These are phyloP conservation scores for Neodon shergylaensis DNA, from an alignment of 2,113 vertebrate genomes.

Conservation along the genomic window DNA sequence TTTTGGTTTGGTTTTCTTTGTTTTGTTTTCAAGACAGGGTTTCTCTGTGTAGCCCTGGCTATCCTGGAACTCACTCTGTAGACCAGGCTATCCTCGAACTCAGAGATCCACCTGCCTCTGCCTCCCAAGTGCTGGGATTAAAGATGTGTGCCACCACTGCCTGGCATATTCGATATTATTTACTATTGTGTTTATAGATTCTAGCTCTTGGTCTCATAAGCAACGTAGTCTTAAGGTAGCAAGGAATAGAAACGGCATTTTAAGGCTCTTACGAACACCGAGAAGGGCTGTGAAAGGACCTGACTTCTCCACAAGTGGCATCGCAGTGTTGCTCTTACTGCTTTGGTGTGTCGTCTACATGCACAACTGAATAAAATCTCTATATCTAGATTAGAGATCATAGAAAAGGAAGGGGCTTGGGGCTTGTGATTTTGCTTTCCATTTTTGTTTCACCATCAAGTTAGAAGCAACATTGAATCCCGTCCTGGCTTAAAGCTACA, in stretches of 20 bases:
- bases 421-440: background rate
- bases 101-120: no score
- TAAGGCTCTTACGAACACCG: background rate
- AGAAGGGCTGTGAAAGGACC: background rate
- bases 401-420: background rate
- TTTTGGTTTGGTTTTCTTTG: no score
- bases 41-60: no score
- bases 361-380: background rate
- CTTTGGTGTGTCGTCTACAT: background rate
- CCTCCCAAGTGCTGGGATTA: no score
- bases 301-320: background rate
- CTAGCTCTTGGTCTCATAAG: background rate
- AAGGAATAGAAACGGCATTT: background rate
- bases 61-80: no score
- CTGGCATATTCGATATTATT: background rate
- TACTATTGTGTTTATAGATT: background rate
- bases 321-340: background rate
- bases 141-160: no score
- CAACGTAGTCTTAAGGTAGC: background rate
- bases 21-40: no score
- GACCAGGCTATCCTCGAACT: no score
- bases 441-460: background rate
- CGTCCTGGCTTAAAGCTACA: background rate
- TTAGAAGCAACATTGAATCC: slow-evolving; percentile 13
- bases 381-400: background rate